phyloP scores from a whole-genome alignment of 2,113 vertebrate species.

The Melospiza melodia region DNA sequence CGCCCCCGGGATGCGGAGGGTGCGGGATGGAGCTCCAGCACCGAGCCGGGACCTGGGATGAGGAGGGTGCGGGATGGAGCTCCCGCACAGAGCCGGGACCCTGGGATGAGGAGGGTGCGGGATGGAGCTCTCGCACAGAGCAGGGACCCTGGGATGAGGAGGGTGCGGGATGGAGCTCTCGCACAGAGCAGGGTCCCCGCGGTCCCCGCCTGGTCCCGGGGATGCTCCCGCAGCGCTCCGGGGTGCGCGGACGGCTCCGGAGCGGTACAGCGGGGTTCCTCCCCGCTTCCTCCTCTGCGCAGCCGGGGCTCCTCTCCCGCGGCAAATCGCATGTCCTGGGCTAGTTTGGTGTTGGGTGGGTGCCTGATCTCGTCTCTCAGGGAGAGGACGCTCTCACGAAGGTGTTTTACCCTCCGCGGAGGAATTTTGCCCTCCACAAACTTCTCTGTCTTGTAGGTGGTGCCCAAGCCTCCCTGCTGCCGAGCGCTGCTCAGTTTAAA shows the following conservation, averaged over 20 bases:
- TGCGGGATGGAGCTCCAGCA: background rate
- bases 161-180: no score
- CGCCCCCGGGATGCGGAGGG: background rate
- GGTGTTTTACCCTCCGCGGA: background rate
- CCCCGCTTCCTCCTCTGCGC: no score
- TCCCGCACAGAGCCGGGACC: background rate
- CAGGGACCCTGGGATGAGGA: no score
- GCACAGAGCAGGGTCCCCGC: no score
- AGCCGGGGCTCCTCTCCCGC: background rate
- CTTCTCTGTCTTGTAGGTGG: background rate
- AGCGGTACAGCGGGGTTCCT: no score
- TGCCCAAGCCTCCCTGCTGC: background rate
- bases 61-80: no score
- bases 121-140: background rate
- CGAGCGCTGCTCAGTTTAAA: background rate
- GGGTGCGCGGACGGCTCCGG: background rate
- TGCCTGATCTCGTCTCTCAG: accelerated
- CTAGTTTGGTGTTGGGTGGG: background rate
- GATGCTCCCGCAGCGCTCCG: background rate
- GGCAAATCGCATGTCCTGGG: accelerated
- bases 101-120: background rate
- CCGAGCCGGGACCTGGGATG: no score
- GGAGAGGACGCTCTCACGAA: accelerated
- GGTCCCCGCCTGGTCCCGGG: background rate
- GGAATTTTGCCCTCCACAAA: background rate